These are phyloP conservation scores for Actinopyga echinites DNA, from an alignment of 53 echinoderm and acorn worm species.

Conservation along the genomic window DNA sequence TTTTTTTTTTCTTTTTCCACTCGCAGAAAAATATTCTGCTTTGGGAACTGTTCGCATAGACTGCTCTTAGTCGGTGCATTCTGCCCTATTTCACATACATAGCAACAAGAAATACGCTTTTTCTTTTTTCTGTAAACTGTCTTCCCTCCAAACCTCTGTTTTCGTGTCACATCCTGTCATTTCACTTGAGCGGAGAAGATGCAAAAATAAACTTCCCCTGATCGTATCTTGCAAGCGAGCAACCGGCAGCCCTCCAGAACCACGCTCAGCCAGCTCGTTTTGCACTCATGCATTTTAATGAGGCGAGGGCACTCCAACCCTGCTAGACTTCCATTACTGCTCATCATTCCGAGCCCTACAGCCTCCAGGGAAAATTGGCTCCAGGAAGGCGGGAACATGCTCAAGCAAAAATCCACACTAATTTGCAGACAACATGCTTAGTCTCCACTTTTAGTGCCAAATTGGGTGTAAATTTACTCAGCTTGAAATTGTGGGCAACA, in stretches of 20 bases:
- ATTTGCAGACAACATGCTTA: conserved; percentile 40
- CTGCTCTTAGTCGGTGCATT: no score
- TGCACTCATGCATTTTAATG: conserved; percentile 43
- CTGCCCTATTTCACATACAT: no score
- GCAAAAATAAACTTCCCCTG: conserved; percentile 25
- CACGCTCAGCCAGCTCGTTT: conserved; percentile 24
- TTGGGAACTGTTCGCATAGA: no score
- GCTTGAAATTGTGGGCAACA: conserved; percentile 19
- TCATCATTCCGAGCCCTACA: conserved; percentile 17
- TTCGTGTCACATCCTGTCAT: neutral
- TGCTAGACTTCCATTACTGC: conserved; percentile 36
- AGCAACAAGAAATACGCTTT: no score
- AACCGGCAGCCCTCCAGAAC: neutral
- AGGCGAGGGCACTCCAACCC: conserved; percentile 22
- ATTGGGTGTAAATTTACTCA: conserved; percentile 43
- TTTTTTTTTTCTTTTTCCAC: no score
- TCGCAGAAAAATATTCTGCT: no score
- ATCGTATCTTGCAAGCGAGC: neutral
- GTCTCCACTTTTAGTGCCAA: conserved; percentile 38
- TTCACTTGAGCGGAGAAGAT: conserved; percentile 1
- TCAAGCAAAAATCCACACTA: conserved; percentile 31
- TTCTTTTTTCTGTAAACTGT: no score
- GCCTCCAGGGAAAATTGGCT: conserved; percentile 39
- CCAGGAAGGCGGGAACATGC: conserved; percentile 32
- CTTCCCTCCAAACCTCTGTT: no score